Conservation (phyloP, 2,888 invertebrate genomes). For the Taenaris catops region DNA sequence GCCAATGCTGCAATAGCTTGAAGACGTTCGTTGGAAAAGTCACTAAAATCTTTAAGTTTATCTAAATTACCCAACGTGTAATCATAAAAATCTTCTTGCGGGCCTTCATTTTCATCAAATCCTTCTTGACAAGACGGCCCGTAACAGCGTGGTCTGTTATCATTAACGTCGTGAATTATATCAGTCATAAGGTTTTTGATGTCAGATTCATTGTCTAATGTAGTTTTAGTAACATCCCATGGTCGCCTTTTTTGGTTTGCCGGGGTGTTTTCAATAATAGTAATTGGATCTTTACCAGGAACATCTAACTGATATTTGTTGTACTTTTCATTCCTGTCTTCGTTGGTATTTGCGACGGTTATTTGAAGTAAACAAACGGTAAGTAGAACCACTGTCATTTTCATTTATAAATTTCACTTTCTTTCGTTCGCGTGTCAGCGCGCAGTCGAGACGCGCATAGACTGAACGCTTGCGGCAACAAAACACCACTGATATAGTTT, state of each 20-base stretch:
- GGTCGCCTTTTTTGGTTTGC: slow-evolving; percentile 32
- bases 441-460: slow-evolving; percentile 52
- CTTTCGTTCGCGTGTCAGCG: slow-evolving; percentile 53
- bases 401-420: slow-evolving; percentile 66
- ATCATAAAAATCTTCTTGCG: slow-evolving; percentile 81
- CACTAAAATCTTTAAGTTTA: slow-evolving; percentile 69
- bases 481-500: slow-evolving; percentile 69
- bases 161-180: slow-evolving; percentile 58
- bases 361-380: slow-evolving; percentile 47
- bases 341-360: slow-evolving; percentile 43
- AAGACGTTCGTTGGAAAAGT: slow-evolving; percentile 57
- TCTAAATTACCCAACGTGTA: slow-evolving; percentile 78
- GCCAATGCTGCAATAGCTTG: slow-evolving; percentile 66
- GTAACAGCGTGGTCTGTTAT: slow-evolving; percentile 55
- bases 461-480: slow-evolving; percentile 58
- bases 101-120: slow-evolving; percentile 45
- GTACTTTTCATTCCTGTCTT: slow-evolving; percentile 46
- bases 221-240: slow-evolving; percentile 29
- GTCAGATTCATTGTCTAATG: slow-evolving; percentile 47
- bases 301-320: slow-evolving; percentile 77
- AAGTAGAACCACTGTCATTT: slow-evolving; percentile 63
- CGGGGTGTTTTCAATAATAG: slow-evolving; percentile 73
- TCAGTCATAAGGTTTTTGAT: slow-evolving; percentile 63
- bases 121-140: slow-evolving; percentile 69
- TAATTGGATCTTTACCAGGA: slow-evolving; percentile 78